phyloP scores from a whole-genome alignment of 2,797 vertebrate genomes.

The Anguilla obscura region DNA sequence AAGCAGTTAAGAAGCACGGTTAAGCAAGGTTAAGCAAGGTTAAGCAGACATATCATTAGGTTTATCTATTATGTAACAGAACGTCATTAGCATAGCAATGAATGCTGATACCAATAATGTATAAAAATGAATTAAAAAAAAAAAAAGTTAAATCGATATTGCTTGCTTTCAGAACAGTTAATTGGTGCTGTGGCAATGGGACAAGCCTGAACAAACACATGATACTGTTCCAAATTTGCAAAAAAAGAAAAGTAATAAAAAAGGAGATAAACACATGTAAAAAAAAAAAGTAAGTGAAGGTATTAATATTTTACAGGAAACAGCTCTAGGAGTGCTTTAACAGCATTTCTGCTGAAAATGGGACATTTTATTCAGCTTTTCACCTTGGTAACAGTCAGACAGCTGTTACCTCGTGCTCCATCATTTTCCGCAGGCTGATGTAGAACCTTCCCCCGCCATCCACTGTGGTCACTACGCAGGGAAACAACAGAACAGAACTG shows the following conservation, averaged over 20 bases:
- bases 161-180: background rate
- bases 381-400: background rate
- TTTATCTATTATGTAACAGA: no score
- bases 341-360: background rate
- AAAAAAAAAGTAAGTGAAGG: no score
- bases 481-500: slow-evolving; percentile 39
- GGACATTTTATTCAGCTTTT: background rate
- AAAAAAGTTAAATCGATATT: background rate
- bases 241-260: background rate
- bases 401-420: background rate
- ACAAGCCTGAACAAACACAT: background rate
- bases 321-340: background rate
- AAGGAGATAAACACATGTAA: background rate
- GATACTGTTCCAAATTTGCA: background rate
- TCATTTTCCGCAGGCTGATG: background rate
- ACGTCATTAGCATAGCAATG: no score
- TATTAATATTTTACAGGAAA: background rate
- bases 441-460: background rate
- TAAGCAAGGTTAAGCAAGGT: no score
- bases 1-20: no score
- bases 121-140: no score
- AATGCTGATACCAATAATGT: no score
- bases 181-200: background rate
- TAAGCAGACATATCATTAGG: no score
- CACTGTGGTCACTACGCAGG: background rate